Conservation (phyloP, 2,113 vertebrate species). For the Oxyura jamaicensis region DNA sequence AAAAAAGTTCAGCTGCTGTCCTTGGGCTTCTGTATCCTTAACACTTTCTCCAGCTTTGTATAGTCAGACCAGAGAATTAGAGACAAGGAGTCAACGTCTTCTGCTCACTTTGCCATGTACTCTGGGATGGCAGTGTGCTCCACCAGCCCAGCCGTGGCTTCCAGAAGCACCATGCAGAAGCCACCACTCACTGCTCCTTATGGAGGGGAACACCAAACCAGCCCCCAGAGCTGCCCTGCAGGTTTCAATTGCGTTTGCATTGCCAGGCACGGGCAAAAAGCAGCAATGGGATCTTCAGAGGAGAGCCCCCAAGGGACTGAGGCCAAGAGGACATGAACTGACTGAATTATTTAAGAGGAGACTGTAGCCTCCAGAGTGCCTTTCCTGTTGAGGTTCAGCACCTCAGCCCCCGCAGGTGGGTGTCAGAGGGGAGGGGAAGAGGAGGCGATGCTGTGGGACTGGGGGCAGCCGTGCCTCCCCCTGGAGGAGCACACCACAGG, state of each 20-base stretch:
- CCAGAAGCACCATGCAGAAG: neutral
- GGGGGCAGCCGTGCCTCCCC: rapidly evolving
- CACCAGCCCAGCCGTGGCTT: neutral
- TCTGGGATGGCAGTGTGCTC: rapidly evolving
- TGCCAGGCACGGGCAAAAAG: neutral
- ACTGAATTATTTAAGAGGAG: neutral
- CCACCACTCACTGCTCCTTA: neutral
- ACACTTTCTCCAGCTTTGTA: neutral
- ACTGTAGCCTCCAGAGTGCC: rapidly evolving
- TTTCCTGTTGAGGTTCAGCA: rapidly evolving
- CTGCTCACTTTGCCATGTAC: rapidly evolving
- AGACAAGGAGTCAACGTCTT: neutral
- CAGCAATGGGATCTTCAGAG: rapidly evolving
- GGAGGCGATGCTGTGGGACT: rapidly evolving
- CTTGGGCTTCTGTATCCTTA: conserved; percentile 13
- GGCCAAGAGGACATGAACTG: neutral
- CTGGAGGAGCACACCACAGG: rapidly evolving
- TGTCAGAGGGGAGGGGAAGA: neutral
- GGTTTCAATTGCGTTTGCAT: neutral
- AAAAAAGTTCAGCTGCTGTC: conserved; percentile 4
- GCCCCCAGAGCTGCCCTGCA: neutral
- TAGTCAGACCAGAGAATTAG: rapidly evolving
- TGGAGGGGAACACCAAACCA: neutral
- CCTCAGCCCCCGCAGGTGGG: rapidly evolving
- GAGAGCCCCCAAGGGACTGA: rapidly evolving